Conservation (phyloP, 2,797 vertebrate genomes). For the Eutrigla gurnardus region DNA sequence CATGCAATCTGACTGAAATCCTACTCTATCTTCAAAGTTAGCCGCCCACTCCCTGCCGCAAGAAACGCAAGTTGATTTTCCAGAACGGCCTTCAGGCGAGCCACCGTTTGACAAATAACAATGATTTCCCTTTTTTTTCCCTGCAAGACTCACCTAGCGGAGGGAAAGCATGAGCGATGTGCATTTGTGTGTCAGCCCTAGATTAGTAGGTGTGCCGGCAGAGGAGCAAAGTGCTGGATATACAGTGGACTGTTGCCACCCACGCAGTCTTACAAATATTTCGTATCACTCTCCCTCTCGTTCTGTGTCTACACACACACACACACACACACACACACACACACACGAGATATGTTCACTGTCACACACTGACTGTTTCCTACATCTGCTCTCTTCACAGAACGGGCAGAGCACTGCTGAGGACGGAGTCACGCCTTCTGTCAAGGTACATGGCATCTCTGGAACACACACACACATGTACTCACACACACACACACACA, state of each 20-base stretch:
- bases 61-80: slow-evolving; percentile 31
- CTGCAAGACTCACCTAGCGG: slow-evolving; percentile 34
- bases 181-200: slow-evolving; percentile 59
- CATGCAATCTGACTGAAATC: slow-evolving; percentile 11
- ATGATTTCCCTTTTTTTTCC: slow-evolving; percentile 52
- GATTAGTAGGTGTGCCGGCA: slow-evolving; percentile 65
- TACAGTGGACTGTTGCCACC: slow-evolving; percentile 63
- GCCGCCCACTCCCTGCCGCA: background rate
- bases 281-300: slow-evolving; percentile 20
- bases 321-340: slow-evolving; percentile 23
- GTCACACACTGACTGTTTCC: slow-evolving; percentile 54
- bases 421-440: slow-evolving; percentile 81
- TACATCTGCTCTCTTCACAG: slow-evolving; percentile 84
- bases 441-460: slow-evolving; percentile 72
- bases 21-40: slow-evolving; percentile 11
- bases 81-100: slow-evolving; percentile 4
- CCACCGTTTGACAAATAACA: slow-evolving; percentile 62
- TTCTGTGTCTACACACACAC: slow-evolving; percentile 29
- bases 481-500: background rate
- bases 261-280: slow-evolving; percentile 69
- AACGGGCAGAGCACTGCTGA: slow-evolving; percentile 89
- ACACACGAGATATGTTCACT: slow-evolving; percentile 21
- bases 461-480: background rate
- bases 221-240: slow-evolving; percentile 69
- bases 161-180: slow-evolving; percentile 31